Evolutionary conservation across 2,888 invertebrate species (phyloP).

Genomic region (Pantelozetes paolii): DNA sequence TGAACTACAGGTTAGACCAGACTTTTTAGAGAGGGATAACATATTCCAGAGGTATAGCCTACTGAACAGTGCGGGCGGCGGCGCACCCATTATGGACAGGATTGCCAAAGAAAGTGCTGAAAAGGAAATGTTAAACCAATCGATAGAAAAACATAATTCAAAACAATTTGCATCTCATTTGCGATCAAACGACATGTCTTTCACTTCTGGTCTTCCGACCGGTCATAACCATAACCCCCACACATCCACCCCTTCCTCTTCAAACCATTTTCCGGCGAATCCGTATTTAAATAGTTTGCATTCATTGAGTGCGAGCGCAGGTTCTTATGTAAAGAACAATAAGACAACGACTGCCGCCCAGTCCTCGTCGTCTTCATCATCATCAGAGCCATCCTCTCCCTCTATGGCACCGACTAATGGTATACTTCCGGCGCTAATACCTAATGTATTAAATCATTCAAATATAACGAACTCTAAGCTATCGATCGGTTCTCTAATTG

Average conservation of each 20-base stretch:
- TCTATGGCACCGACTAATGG: constrained; percentile 20
- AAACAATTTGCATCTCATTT: neutral
- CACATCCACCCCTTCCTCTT: neutral
- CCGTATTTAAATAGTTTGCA: constrained; percentile 38
- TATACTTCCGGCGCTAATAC: neutral
- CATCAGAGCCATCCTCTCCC: neutral
- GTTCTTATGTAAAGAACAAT: constrained; percentile 30
- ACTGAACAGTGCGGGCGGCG: constrained; percentile 42
- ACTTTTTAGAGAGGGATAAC: constrained; percentile 39
- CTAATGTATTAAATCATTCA: constrained; percentile 24
- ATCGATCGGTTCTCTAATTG: constrained; percentile 22
- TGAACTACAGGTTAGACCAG: constrained; percentile 40
- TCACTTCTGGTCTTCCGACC: neutral
- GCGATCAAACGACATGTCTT: constrained; percentile 14
- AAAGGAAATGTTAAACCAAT: constrained; percentile 13
- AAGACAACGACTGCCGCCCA: neutral
- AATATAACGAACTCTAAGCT: neutral
- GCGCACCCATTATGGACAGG: constrained; percentile 40
- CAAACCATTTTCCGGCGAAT: constrained; percentile 30
- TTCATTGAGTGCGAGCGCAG: constrained; percentile 31
- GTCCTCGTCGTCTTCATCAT: neutral
- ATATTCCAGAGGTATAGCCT: constrained; percentile 40
- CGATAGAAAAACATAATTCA: constrained; percentile 9
- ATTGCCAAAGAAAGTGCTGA: constrained; percentile 40
- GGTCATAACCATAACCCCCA: neutral